Evolutionary conservation across 1,140 invertebrate genomes (phyloP), one percentile per base, ranked within the genome.

Genomic region (Cotesia chilonis): DNA sequence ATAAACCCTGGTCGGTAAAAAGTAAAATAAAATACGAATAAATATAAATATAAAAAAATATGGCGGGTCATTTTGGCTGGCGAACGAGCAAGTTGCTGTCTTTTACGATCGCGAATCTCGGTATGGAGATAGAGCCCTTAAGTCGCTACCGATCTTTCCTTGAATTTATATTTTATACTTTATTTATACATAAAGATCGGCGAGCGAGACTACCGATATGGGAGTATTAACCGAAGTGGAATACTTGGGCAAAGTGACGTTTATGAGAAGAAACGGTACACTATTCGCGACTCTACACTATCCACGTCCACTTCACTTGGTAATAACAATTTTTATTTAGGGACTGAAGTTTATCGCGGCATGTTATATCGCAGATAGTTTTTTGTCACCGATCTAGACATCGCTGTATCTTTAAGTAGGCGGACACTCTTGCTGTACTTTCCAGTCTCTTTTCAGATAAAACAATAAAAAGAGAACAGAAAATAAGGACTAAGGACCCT

Each of bases 201-300:
- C 28, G 28, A 28, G 28, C 28, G 28, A 28, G 28, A 28, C 9
- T 67, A 52, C 37, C 64, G 63, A 10, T 54, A 12, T 51, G 36
- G 41, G 47, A 28, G 10, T 51, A 51, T 37, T 65, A 41, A 54
- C 51, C 14, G 17, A 36, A 20, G 52, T 59, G 65, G 66, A 67
- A 52, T 61, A 63, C 59, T 73, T 75, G 47, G 79, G 78, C 78
- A 82, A 83, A 78, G 81, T 80, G 70, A 84, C 81, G 76, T 82
- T 82, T 83, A 83, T 79, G 76, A 80, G 69, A 74, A 78, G 75
- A 70, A 75, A 79, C 74, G 76, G 76, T 80, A 82, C 80, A 75
- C 80, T 83, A 81, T 80, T 79, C 70, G 78, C 66, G 61, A 36
- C 7, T 41, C 14, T 14, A 14, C 47, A 52, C 64, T 74, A 75